Percentiles rank a stretch among this genome's conserved stretches.
These are phyloP conservation scores for Corydoras sp. DNA, from an alignment of 2,113 vertebrate genomes.

Conservation along the genomic window DNA sequence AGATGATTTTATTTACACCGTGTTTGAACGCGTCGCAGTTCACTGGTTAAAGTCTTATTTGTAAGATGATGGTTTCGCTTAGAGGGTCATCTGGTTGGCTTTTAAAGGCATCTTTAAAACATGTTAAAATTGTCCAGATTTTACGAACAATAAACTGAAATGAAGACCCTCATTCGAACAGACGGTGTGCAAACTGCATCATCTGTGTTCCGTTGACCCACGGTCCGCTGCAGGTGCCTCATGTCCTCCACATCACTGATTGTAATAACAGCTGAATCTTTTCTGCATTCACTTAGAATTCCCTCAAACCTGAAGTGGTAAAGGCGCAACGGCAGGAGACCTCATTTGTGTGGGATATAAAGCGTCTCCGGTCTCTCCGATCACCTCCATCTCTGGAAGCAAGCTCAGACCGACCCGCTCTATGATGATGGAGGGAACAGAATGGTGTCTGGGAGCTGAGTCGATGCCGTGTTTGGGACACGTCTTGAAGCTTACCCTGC, in stretches of 20 bases:
- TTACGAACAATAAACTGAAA: too few species aligned
- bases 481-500: conserved; percentile 58
- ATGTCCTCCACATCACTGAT: not conserved
- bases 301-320: not conserved
- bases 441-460: not conserved
- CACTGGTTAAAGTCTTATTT: too few species aligned
- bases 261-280: not conserved
- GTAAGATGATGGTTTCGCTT: too few species aligned
- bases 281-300: not conserved
- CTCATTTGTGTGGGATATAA: not conserved
- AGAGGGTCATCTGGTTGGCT: too few species aligned
- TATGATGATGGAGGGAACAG: conserved; percentile 28
- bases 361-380: not conserved
- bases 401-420: conserved; percentile 11
- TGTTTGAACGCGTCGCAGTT: too few species aligned
- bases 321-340: not conserved
- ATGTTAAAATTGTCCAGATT: too few species aligned
- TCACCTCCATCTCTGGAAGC: conserved; percentile 18
- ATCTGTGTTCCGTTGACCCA: too few species aligned
- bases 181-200: too few species aligned
- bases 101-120: too few species aligned
- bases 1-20: too few species aligned
- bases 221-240: not conserved
- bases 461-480: conserved; percentile 30
- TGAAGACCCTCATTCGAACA: too few species aligned